Base-by-base conservation (phyloP, 1,140 invertebrate species). In the Drosophila persimilis region DNA sequence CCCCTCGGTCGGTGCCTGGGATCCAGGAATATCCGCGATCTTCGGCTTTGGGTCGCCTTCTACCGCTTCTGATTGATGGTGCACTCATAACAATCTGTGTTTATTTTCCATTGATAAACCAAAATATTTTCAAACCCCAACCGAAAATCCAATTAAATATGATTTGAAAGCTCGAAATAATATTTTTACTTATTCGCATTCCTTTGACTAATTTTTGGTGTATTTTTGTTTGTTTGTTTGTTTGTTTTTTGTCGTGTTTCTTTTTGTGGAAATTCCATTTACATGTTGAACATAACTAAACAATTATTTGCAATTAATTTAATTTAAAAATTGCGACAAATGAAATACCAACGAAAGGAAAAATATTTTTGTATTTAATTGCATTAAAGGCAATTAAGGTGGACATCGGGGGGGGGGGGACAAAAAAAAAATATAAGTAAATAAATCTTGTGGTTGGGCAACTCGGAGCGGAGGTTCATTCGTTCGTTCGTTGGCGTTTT, bases 331-430 rank as follows among this genome's bases (percentile, higher is more conserved):
- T 73, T 79, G 66, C 61, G 70, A 74, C 74, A 80, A 83, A 80
- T 67, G 77, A 63, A 81, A 73, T 55, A 73, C 60, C 35, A 60
- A 60, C 60, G 65, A 69, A 69, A 50, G 35, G 44, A 71, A 66
- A 51, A 11, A 84, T 80, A 84, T 85, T 85, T 85, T 80, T 73
- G 56, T 76, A 47, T 75, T 73, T 85, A 84, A 84, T 84, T 84
- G 72, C 81, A 85, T 84, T 84, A 84, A 26, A 65, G 51, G 54
- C 77, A 84, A 86, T 80, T 80, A 79, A 85, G 13, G 44, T 7
- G 26, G 26, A 5, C 26, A 26, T 26, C 26, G 26, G 5, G 6
- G 29, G 29, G 26, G 5, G 6, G 29, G 29, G 7, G 15, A 15
- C 15, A 15, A 8, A 2, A 31, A 31, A 80, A 24, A 43, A 67